Conservation (phyloP, 2,113 vertebrate genomes). For the Isurus oxyrinchus region DNA sequence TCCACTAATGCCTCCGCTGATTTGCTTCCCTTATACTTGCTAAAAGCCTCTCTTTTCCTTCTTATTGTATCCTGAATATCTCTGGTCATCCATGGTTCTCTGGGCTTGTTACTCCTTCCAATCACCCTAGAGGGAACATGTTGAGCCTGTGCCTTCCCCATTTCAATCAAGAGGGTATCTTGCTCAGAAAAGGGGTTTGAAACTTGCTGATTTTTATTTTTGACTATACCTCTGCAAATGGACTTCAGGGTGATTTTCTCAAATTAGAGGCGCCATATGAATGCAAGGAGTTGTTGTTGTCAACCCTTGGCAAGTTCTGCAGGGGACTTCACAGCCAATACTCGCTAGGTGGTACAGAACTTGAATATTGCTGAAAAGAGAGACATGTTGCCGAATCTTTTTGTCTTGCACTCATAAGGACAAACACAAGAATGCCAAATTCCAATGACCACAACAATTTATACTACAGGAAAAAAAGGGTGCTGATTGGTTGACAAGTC, state of each 20-base stretch:
- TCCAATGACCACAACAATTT: not conserved
- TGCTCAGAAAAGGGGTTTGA: not conserved
- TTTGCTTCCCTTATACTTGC: too few relatives aligned
- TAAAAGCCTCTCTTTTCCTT: too few relatives aligned
- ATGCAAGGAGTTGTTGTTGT: not conserved
- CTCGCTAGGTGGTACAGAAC: not conserved
- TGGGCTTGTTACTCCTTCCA: too few relatives aligned
- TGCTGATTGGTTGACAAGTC: not conserved
- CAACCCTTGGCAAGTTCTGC: not conserved
- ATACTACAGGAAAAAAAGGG: not conserved
- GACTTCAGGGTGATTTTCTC: not conserved
- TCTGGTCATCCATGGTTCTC: too few relatives aligned
- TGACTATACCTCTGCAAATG: not conserved
- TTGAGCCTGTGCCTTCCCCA: too few relatives aligned
- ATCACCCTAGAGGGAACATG: too few relatives aligned
- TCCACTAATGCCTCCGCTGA: too few relatives aligned
- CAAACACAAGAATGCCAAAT: too few relatives aligned
- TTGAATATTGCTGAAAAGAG: not conserved
- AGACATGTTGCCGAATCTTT: not conserved
- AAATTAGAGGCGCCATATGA: not conserved
- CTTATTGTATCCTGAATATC: too few relatives aligned
- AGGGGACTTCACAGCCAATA: not conserved
- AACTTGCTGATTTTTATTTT: not conserved
- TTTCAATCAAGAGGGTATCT: not conserved
- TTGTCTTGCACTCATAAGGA: not conserved